Percentiles rank a stretch among this genome's conserved stretches.
Evolutionary conservation across 2,888 invertebrate genomes (phyloP).

Genomic region (Tortricodes alternella): DNA sequence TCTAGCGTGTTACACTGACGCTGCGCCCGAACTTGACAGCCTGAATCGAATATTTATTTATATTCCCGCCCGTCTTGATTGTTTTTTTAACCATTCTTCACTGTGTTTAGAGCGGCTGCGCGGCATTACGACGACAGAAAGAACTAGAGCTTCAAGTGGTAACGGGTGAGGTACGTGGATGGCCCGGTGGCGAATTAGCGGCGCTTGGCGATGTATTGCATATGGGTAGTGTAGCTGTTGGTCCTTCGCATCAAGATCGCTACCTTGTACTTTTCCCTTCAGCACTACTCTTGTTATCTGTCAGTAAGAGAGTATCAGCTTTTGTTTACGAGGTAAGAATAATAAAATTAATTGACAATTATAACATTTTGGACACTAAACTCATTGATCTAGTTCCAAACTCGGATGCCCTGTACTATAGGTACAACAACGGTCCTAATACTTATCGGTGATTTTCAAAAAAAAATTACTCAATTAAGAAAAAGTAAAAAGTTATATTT

Average conservation of each 20-base stretch:
- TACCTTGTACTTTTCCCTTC: conserved; percentile 96
- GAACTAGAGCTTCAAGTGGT: conserved; percentile 98
- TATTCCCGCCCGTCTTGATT: too few relatives aligned
- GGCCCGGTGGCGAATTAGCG: conserved; percentile 89
- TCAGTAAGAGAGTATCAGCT: conserved; percentile 95
- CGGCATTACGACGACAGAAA: conserved; percentile 94
- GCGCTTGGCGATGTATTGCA: conserved; percentile 93
- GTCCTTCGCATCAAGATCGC: conserved; percentile 92
- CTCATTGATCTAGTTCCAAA: too few relatives aligned
- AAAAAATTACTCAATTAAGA: too few relatives aligned
- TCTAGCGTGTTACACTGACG: too few relatives aligned
- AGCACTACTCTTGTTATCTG: conserved; percentile 93
- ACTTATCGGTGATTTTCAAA: too few relatives aligned
- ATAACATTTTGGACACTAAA: too few relatives aligned
- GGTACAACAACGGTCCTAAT: too few relatives aligned
- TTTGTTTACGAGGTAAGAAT: conserved; percentile 94
- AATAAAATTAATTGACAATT: background rate
- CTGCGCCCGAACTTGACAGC: too few relatives aligned
- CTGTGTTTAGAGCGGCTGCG: conserved; percentile 89
- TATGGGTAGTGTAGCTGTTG: conserved; percentile 95
- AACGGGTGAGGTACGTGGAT: conserved; percentile 95
- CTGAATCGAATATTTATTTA: too few relatives aligned
- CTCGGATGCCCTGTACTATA: too few relatives aligned
- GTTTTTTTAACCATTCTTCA: background rate
- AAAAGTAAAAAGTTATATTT: too few relatives aligned